phyloP scores from a whole-genome alignment of 2,113 vertebrate species.

The Eira barbara region DNA sequence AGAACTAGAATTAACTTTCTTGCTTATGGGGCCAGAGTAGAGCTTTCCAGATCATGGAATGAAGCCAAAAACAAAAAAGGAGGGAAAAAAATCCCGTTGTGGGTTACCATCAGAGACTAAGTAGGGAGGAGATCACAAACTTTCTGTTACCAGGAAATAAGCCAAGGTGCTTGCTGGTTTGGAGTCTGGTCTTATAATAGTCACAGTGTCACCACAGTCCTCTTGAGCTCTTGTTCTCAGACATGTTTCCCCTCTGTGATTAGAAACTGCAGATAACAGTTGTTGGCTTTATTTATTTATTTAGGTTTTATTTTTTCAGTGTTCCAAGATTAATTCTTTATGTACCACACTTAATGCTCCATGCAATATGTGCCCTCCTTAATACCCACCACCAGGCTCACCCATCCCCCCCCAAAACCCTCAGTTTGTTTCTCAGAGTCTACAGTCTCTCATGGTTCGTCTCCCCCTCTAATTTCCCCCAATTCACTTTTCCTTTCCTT shows the following conservation, averaged over 20 bases:
- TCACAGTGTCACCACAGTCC: background rate
- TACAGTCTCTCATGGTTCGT: too few species aligned
- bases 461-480: too few species aligned
- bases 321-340: too few species aligned
- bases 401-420: too few species aligned
- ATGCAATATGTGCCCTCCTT: too few species aligned
- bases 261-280: background rate
- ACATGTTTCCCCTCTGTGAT: background rate
- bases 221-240: background rate
- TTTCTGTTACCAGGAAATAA: constrained; percentile 5
- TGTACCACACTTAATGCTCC: too few species aligned
- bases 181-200: background rate
- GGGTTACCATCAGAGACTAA: background rate
- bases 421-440: too few species aligned
- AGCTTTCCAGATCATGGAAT: background rate
- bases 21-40: background rate
- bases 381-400: too few species aligned
- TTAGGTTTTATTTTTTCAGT: too few species aligned
- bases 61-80: background rate
- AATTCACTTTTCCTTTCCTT: too few species aligned
- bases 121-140: background rate
- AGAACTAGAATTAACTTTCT: background rate
- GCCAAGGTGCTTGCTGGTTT: background rate
- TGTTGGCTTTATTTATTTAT: background rate
- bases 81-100: background rate